These are phyloP conservation scores for Pelecanus crispus DNA, from an alignment of 2,113 vertebrate genomes.

Conservation along the genomic window DNA sequence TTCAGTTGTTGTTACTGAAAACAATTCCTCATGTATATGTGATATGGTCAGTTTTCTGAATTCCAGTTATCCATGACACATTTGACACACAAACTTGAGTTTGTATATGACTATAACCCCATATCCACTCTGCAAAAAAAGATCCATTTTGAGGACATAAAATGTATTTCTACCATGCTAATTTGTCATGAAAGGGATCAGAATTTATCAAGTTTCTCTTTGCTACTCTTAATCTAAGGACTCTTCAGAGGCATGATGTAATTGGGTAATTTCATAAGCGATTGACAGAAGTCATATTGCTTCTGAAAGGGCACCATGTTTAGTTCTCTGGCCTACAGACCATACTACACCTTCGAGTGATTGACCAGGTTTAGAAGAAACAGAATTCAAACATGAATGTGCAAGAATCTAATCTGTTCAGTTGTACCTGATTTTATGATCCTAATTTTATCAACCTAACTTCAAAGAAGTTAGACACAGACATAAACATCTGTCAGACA, in stretches of 20 bases:
- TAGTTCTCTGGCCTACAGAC: background rate
- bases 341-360: background rate
- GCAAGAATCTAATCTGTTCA: background rate
- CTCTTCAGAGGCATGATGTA: background rate
- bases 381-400: background rate
- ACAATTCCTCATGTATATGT: background rate
- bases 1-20: background rate
- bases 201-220: background rate
- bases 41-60: background rate
- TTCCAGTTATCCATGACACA: background rate
- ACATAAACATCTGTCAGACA: background rate
- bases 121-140: background rate
- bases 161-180: background rate
- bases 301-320: background rate
- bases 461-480: background rate
- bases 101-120: background rate
- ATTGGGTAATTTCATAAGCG: background rate
- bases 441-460: no score
- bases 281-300: background rate
- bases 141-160: background rate
- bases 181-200: background rate
- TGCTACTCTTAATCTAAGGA: background rate
- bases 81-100: background rate
- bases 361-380: background rate
- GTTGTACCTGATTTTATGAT: background rate